Conservation (phyloP, 2,888 invertebrate genomes). For the Lymantria monacha region DNA sequence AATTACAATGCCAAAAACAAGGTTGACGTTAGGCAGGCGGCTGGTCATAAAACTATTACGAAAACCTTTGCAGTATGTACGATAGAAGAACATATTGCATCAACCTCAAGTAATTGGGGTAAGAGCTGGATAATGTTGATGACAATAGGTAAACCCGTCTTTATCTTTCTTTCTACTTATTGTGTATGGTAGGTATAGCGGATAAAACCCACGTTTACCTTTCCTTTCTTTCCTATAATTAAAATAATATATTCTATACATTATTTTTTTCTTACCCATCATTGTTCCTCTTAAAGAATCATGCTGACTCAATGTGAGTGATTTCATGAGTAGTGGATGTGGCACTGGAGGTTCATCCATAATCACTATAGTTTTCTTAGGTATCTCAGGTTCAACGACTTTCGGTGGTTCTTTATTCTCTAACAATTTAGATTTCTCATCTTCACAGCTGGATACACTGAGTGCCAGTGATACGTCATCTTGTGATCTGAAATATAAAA, state of each 20-base stretch:
- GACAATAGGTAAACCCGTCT: too few relatives aligned
- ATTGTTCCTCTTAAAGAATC: slow-evolving; percentile 68
- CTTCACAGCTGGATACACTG: slow-evolving; percentile 78
- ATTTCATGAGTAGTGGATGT: slow-evolving; percentile 77
- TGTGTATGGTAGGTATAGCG: too few relatives aligned
- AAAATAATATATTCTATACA: not conserved
- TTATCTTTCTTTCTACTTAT: too few relatives aligned
- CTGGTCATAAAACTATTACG: too few relatives aligned
- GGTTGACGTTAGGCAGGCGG: too few relatives aligned
- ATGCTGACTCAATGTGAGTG: slow-evolving; percentile 70
- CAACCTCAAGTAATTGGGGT: too few relatives aligned
- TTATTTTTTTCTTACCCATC: slow-evolving; percentile 59
- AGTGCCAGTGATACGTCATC: slow-evolving; percentile 76
- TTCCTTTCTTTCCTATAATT: too few relatives aligned
- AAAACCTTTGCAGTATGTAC: too few relatives aligned
- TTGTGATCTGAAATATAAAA: slow-evolving; percentile 58
- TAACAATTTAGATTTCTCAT: slow-evolving; percentile 70
- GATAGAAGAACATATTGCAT: too few relatives aligned
- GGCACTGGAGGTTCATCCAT: slow-evolving; percentile 69
- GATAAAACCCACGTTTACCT: too few relatives aligned
- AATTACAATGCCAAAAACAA: too few relatives aligned
- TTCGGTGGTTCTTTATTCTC: slow-evolving; percentile 52
- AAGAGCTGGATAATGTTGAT: too few relatives aligned
- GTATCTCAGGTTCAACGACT: slow-evolving; percentile 48
- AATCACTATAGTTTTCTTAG: slow-evolving; percentile 68